Base-by-base conservation (phyloP, 2,797 vertebrate genomes). In the Paedocypris micromegethes region DNA sequence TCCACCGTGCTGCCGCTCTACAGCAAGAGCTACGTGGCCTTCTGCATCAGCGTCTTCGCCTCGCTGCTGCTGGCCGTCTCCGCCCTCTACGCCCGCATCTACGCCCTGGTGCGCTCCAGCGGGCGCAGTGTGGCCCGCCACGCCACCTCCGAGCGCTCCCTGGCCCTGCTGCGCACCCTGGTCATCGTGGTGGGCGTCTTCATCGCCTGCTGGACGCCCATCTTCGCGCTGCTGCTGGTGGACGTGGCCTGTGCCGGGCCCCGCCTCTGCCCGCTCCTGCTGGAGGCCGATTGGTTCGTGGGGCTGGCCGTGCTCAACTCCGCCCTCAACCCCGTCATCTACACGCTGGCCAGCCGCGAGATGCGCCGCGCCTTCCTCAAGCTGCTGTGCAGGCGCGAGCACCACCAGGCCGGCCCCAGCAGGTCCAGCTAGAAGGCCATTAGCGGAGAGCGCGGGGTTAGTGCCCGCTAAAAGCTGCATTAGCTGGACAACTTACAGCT, bases 321-420 rank as follows among this genome's bases (percentile, higher is more conserved):
- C 0, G 95, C 93, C 69, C 92, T 97, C 92, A 98, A 98, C 74
- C 96, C 96, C 0, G 42, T 98, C 64, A 98, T 98, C 79, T 98
- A 98, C 81, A 98, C 94, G 0, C 83, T 98, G 84, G 94, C 94
- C 63, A 98, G 95, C 80, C 92, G 92, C 44, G 94, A 98, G 84
- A 97, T 98, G 95, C 89, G 96, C 2, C 84, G 91, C 1, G 93
- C 93, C 66, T 97, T 98, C 84, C 87, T 96, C 68, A 86, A 88
- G 5, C 86, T 98, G 66, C 85, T 93, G 48, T 98, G 95, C 9
- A 86, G 83, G 39, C 84, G 89, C 68, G 85, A 93, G 74, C 81
- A 81, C 74, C 83, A 23, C 23, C 23, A 73, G 72, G 81, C 79
- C 2, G 84, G 54, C 0, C 5, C 88, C 82, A 60, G 93, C 89